A percentile compares a stretch with the other conserved stretches of the same genome.
Evolutionary conservation across 2,113 vertebrate genomes (phyloP).

Genomic region (Chionis minor): DNA sequence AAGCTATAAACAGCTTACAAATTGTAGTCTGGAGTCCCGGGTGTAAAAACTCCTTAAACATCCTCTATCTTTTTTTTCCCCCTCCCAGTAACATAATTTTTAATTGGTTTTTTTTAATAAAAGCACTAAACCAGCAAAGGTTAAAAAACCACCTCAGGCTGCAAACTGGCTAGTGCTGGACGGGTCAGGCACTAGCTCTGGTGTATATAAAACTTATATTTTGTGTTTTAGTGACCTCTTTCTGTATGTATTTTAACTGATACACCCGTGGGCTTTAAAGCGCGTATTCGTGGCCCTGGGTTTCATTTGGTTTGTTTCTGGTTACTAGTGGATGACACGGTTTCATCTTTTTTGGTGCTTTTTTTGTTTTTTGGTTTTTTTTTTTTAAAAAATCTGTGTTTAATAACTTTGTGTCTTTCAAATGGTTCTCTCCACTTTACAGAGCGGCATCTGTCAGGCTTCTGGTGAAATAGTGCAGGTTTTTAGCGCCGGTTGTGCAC

Average conservation of each 20-base stretch:
- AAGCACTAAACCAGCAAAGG: neutral
- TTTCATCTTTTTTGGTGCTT: neutral
- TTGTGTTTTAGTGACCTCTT: neutral
- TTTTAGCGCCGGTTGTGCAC: neutral
- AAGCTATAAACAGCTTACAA: neutral
- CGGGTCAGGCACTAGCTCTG: rapidly evolving
- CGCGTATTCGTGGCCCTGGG: rapidly evolving
- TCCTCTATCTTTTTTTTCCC: neutral
- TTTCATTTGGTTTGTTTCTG: neutral
- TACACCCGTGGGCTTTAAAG: neutral
- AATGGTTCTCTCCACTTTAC: neutral
- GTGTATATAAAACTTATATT: rapidly evolving
- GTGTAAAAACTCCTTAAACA: neutral
- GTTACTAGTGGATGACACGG: neutral
- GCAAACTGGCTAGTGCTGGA: too few species aligned
- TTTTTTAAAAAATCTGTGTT: neutral
- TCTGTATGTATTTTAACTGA: neutral
- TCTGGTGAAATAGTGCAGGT: neutral
- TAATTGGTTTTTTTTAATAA: neutral
- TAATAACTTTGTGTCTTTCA: neutral
- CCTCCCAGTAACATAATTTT: neutral
- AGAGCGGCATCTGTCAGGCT: neutral
- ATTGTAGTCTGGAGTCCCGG: too few species aligned
- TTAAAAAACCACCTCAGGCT: neutral
- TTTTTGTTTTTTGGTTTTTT: neutral